phyloP scores from a whole-genome alignment of 2,113 vertebrate genomes.

The Etia nguti region DNA sequence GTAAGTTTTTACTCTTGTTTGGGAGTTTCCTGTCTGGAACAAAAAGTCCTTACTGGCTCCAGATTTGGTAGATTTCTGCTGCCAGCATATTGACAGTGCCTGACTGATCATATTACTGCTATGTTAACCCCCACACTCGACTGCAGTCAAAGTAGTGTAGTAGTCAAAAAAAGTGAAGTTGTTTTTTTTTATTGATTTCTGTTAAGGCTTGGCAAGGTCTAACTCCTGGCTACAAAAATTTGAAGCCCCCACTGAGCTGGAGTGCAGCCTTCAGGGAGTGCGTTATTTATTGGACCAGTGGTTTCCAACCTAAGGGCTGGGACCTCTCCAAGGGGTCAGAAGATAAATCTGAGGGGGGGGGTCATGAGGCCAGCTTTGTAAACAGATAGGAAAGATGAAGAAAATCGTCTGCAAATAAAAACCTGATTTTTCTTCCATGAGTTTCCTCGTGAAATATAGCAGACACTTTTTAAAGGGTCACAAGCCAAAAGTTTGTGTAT shows the following conservation, averaged over 20 bases:
- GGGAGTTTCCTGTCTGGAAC: constrained; percentile 48
- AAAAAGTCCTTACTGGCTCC: constrained; percentile 23
- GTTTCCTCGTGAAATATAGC: neutral
- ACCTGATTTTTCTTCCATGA: neutral
- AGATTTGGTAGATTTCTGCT: constrained; percentile 27
- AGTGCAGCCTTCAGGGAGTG: neutral
- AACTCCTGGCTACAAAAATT: constrained; percentile 9
- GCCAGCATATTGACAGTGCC: constrained; percentile 42
- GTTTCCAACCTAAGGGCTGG: neutral
- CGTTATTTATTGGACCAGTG: neutral
- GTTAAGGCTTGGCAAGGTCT: constrained; percentile 18
- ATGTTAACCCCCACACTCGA: constrained; percentile 32
- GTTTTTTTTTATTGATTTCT: constrained; percentile 36
- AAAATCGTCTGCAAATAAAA: neutral
- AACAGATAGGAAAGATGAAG: neutral
- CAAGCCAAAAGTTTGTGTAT: neutral
- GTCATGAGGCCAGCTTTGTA: neutral
- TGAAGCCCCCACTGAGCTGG: neutral
- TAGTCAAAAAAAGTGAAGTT: constrained; percentile 18
- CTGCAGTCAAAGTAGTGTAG: constrained; percentile 21
- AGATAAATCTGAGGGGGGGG: neutral
- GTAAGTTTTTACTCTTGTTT: neutral
- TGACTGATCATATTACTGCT: constrained; percentile 52
- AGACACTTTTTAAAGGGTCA: neutral
- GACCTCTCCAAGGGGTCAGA: neutral